Evolutionary conservation across 2,113 vertebrate species (phyloP), one percentile per base, ranked within the genome.

Genomic region (Apeltes quadracus): DNA sequence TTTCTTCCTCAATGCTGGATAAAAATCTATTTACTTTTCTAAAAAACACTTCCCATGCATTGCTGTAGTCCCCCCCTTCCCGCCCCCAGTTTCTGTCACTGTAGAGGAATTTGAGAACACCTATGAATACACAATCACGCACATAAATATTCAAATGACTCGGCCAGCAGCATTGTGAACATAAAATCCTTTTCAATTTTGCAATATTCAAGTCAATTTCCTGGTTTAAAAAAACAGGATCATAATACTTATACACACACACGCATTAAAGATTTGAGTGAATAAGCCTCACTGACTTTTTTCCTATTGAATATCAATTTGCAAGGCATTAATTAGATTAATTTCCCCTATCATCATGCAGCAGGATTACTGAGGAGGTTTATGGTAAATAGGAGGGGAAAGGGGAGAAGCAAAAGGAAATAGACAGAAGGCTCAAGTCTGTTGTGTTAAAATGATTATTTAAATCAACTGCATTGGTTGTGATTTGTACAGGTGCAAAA

Each of bases 21-120:
- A 39, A 69, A 87, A 87, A 82, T 85, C 66, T 1, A 70, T 78
- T 56, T 61, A 46, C 72, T 61, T 79, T 6, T 25, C 22, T 23
- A 22, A 56, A n/a, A 48, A 77, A 69, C 41, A 46, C 43, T 23
- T 55, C 41, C 76, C 15, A 34, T 43, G 59, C 22, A 39, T 20
- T 57, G 3, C 32, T 70, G 7, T 55, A 43, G 11, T 55, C 55
- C 25, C 41, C 20, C 36, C 13, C 41, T 16, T 2, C 41, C n/a
- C 2, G 1, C 4, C 13, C 10, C 57, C 15, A 55, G 4, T 69
- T 48, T 27, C 8, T 48, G 53, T 54, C 11, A 8, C n/a, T 48
- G 39, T 41, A 25, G 41, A 43, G 18, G 43, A 5, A 57, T 43
- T 18, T 70, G 46, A 69, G 1, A 76, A 77, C 39, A 62, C 54